These are phyloP conservation scores for Drosophila kambysellisi DNA, from an alignment of 2,888 invertebrate genomes.

Conservation along the genomic window DNA sequence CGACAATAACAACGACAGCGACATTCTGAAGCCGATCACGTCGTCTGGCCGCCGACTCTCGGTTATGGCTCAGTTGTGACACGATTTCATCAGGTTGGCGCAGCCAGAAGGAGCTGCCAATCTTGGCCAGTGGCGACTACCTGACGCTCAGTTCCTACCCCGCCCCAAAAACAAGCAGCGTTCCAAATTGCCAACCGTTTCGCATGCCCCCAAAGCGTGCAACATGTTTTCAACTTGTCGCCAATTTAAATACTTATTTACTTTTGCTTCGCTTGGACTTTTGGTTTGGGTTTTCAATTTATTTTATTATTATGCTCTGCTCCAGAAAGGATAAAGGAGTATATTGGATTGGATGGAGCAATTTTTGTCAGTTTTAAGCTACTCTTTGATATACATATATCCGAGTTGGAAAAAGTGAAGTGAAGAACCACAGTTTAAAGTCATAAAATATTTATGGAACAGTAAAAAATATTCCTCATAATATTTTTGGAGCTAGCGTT, in stretches of 20 bases:
- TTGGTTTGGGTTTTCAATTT: background rate
- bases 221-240: constrained; percentile 50
- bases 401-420: background rate
- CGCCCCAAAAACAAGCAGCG: constrained; percentile 19
- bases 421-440: background rate
- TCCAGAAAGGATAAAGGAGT: background rate
- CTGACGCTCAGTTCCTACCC: constrained; percentile 58
- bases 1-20: constrained; percentile 23
- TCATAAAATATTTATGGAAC: background rate
- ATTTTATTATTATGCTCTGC: constrained; percentile 3
- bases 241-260: constrained; percentile 16
- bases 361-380: background rate
- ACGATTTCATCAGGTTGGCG: constrained; percentile 73
- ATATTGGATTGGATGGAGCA: background rate
- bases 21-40: constrained; percentile 73
- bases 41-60: constrained; percentile 57
- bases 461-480: background rate
- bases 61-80: constrained; percentile 70
- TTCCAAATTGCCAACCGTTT: constrained; percentile 68
- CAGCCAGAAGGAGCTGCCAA: constrained; percentile 6
- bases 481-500: background rate
- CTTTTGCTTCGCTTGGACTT: constrained; percentile 1
- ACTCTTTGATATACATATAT: background rate
- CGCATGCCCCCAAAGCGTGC: constrained; percentile 60
- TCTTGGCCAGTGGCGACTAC: constrained; percentile 58